A percentile compares a stretch with the other conserved stretches of the same genome.
Conservation (phyloP, 1,140 invertebrate species). For the Cotesia chilonis region DNA sequence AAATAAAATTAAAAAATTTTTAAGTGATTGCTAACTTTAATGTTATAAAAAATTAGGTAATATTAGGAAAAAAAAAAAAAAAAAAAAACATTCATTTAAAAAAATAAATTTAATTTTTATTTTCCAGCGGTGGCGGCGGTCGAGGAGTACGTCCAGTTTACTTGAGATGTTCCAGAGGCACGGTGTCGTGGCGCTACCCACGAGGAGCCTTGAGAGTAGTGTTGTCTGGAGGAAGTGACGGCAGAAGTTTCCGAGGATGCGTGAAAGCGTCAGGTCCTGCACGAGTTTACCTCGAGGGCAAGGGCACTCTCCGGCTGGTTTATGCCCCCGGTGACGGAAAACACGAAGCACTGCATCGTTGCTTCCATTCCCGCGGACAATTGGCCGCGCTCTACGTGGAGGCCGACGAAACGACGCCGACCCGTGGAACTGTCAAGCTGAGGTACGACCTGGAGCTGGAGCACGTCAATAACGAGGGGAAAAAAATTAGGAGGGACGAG, state of each 20-base stretch:
- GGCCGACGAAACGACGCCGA: slow-evolving; percentile 59
- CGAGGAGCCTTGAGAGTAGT: slow-evolving; percentile 77
- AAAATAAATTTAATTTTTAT: not conserved
- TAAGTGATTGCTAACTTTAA: no score
- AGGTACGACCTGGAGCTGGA: slow-evolving; percentile 73
- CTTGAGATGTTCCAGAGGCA: slow-evolving; percentile 77
- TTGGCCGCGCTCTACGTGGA: slow-evolving; percentile 80
- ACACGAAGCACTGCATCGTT: slow-evolving; percentile 66
- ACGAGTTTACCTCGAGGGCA: slow-evolving; percentile 76
- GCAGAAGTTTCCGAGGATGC: slow-evolving; percentile 76
- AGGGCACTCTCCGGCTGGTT: slow-evolving; percentile 70
- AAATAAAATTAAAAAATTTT: no score
- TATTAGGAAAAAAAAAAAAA: no score
- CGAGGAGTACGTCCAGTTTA: slow-evolving; percentile 80
- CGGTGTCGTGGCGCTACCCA: slow-evolving; percentile 78
- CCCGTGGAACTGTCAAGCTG: slow-evolving; percentile 66
- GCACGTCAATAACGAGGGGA: slow-evolving; percentile 27
- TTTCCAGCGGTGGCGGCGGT: slow-evolving; percentile 59
- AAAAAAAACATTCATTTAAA: no score
- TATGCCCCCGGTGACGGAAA: slow-evolving; percentile 72
- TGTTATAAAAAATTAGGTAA: no score
- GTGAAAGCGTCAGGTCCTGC: slow-evolving; percentile 71
- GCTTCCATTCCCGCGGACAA: slow-evolving; percentile 73
- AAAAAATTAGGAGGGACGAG: slow-evolving; percentile 50
- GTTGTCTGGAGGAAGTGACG: slow-evolving; percentile 68